A percentile compares a stretch with the other conserved stretches of the same genome.
These are phyloP conservation scores for Chondrilla cf. caribensis DNA, from an alignment of 37 sponge, comb jelly and placozoan species.

Conservation along the genomic window DNA sequence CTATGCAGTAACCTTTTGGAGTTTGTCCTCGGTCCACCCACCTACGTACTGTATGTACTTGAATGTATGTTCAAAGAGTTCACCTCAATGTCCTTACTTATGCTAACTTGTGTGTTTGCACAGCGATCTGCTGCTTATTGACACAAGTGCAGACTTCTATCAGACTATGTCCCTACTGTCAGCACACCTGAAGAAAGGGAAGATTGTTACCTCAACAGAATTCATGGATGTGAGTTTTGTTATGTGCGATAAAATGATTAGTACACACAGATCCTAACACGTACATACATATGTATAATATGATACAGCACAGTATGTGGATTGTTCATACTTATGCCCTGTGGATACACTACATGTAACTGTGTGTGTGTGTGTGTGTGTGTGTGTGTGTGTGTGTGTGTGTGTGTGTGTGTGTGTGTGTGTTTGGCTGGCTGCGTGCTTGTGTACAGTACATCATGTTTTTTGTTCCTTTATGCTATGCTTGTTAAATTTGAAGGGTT, in stretches of 20 bases:
- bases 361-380: constrained; percentile 24
- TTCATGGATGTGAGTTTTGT: constrained; percentile 33
- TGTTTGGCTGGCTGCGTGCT: too few species aligned
- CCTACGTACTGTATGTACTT: background rate
- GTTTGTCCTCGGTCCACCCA: background rate
- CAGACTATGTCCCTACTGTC: constrained; percentile 20
- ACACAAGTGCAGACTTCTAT: constrained; percentile 32
- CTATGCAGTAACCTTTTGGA: background rate
- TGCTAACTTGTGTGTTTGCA: background rate
- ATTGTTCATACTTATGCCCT: too few species aligned
- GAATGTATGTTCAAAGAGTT: too few species aligned
- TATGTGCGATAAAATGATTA: too few species aligned
- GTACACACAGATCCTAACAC: background rate
- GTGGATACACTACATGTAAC: background rate
- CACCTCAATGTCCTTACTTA: too few species aligned
- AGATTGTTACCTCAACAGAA: constrained; percentile 11
- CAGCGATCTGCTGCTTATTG: constrained; percentile 17
- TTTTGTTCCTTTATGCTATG: too few species aligned
- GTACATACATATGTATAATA: background rate
- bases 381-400: constrained; percentile 5
- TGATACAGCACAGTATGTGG: too few species aligned
- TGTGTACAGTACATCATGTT: too few species aligned
- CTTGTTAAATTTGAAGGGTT: too few species aligned
- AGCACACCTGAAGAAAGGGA: constrained; percentile 30
- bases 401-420: constrained; percentile 5